These are phyloP conservation scores for Eulemur rufifrons DNA, from an alignment of 2,113 vertebrate genomes.

Conservation along the genomic window DNA sequence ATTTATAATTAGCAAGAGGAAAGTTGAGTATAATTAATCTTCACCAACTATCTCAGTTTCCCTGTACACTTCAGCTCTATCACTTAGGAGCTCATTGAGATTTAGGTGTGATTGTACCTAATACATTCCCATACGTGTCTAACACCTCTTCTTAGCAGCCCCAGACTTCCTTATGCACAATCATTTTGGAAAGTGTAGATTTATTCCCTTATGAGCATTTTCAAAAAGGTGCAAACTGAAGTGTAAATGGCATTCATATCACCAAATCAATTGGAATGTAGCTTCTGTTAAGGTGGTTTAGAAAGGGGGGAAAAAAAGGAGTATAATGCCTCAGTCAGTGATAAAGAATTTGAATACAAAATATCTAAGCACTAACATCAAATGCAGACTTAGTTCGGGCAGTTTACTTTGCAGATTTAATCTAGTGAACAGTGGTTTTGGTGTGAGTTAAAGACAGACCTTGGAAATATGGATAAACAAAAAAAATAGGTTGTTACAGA, in stretches of 20 bases:
- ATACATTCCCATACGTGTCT: slow-evolving; percentile 87
- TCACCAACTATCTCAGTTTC: slow-evolving; percentile 71
- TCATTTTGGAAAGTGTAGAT: slow-evolving; percentile 85
- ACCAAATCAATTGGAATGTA: slow-evolving; percentile 79
- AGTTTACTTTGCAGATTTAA: slow-evolving; percentile 60
- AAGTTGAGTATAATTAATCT: slow-evolving; percentile 55
- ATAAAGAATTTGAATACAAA: slow-evolving; percentile 49
- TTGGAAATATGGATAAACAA: slow-evolving; percentile 55
- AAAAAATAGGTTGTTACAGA: neutral
- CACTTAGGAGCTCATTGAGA: slow-evolving; percentile 82
- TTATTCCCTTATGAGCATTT: slow-evolving; percentile 86
- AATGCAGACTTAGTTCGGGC: neutral
- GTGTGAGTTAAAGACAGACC: neutral
- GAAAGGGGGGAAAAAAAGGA: neutral
- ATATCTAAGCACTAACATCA: neutral
- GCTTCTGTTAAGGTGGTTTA: slow-evolving; percentile 79
- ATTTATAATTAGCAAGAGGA: slow-evolving; percentile 64
- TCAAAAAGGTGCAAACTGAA: slow-evolving; percentile 87
- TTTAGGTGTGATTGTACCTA: slow-evolving; percentile 86
- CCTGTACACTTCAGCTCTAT: slow-evolving; percentile 74
- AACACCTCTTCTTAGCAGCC: slow-evolving; percentile 86
- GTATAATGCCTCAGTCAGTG: slow-evolving; percentile 57
- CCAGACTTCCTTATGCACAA: slow-evolving; percentile 82
- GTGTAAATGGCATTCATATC: slow-evolving; percentile 90
- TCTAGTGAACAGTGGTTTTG: neutral